Evolutionary conservation across 1,140 invertebrate species (phyloP).

Genomic region (Hyles euphorbiae): DNA sequence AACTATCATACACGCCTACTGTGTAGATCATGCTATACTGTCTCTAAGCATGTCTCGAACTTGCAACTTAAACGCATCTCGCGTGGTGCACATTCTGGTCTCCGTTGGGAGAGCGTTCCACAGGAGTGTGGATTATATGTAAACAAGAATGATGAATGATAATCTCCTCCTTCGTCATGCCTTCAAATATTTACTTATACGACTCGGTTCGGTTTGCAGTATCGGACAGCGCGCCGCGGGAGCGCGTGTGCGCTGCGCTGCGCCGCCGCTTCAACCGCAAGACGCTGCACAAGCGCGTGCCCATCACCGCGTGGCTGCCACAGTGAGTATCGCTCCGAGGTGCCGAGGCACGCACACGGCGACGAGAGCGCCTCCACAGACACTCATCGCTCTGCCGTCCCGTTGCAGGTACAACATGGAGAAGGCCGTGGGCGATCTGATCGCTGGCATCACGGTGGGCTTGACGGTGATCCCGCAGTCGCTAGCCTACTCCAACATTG

Average conservation of each 20-base stretch:
- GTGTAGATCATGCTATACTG: too few species aligned
- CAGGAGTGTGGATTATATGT: too few species aligned
- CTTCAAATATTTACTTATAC: neutral
- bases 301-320: slow-evolving; percentile 84
- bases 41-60: too few species aligned
- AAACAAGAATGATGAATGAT: too few species aligned
- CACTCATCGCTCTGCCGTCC: neutral
- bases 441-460: slow-evolving; percentile 91
- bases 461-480: slow-evolving; percentile 89
- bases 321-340: slow-evolving; percentile 29
- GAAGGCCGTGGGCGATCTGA: slow-evolving; percentile 84
- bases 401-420: slow-evolving; percentile 76
- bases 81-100: too few species aligned
- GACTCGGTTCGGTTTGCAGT: slow-evolving; percentile 27
- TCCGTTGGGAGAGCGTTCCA: too few species aligned
- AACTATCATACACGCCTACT: too few species aligned
- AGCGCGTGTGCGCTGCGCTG: slow-evolving; percentile 50
- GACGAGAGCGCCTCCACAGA: neutral
- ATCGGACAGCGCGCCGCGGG: slow-evolving; percentile 38
- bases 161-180: neutral
- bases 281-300: slow-evolving; percentile 81
- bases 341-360: slow-evolving; percentile 29
- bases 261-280: slow-evolving; percentile 77
- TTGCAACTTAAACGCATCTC: too few species aligned
- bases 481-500: slow-evolving; percentile 90